Evolutionary conservation across 1,140 invertebrate genomes (phyloP), one percentile per base, ranked within the genome.

Genomic region (Drosophila nigrodunni): DNA sequence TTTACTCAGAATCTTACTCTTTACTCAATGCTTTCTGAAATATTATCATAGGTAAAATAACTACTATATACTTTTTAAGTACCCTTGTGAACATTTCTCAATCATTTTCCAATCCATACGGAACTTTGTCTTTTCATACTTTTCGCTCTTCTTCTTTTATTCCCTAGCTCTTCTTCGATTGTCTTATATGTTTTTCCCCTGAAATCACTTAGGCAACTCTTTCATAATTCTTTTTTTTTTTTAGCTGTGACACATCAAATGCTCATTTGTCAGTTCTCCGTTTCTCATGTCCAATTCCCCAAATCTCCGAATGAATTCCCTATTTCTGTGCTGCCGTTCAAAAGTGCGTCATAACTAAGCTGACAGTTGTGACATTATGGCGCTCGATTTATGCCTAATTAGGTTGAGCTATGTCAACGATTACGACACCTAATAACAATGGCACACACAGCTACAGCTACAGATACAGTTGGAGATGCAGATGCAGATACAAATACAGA

Each of bases 331-430:
- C 37, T 52, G 62, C 57, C 41, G 49, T 52, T 52, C 41, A 15
- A 50, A 10, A 11, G 9, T 34, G 43, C 15, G 41, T 41, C 70
- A 60, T 74, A 61, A 49, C 57, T 83, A 88, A 88, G 74, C 77
- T 78, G 83, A 88, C 83, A 88, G 67, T 83, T 88, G 83, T 80
- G 83, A 88, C 80, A 87, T 66, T 86, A 79, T 86, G 83, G 83
- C 82, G 82, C 80, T 82, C 83, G 71, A 77, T 80, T 88, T 72
- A 83, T 80, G 83, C 85, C 71, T 80, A 89, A 88, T 88, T 88
- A 80, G 83, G 77, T 80, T 83, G 80, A 88, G 81, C 83, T 82
- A 79, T 87, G 83, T 88, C 85, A 74, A 80, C 74, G 83, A 88
- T 83, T 88, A 80, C 83, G 85, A 88, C 83, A 88, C 85, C 85